Evolutionary conservation across 2,113 vertebrate species (phyloP), one percentile per base, ranked within the genome.

Genomic region (Zosterops japonicus): DNA sequence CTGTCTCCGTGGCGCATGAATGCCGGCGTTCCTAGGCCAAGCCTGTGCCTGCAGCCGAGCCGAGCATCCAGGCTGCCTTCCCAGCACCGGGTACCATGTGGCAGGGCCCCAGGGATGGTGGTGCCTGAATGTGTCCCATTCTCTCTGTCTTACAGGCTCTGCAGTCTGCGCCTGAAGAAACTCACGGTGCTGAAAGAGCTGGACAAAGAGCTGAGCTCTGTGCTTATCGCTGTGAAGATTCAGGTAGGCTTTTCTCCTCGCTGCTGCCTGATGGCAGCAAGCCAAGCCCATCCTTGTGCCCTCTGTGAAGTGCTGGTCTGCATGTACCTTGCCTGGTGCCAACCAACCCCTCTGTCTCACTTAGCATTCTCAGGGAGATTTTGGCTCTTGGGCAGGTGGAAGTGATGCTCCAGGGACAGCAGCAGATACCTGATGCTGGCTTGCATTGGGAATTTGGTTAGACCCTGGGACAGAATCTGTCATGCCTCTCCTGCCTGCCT

Each of bases 141-240:
- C 92, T 97, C 89, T 96, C 94, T 96, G 83, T 97, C 95, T 95
- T 95, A 64, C 98, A 99, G 99, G 93, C 97, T 99, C 94, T 99
- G 99, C 97, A 99, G 98, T 95, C 97, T 99, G 96, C 99, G 99
- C 61, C 95, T 99, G 96, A 99, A 99, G 98, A 99, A 99, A 95
- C 98, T 99, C 94, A 98, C 99, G 0, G 99, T 99, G 80, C 96
- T 99, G 97, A 98, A 97, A 92, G 99, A 99, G 92, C 98, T 99
- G 79, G 99, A 99, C 94, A 99, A 99, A 83, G 99, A 99, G 97
- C 98, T 99, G 65, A 99, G 99, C 94, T 99, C 99, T 5, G 99
- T 99, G 90, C 99, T 99, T 96, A 99, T 99, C 0, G 99, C 99
- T 1, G 99, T 99, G 70, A 99, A 99, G 97, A 99, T 99, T 95